Percentiles rank a stretch among this genome's conserved stretches.
phyloP scores from a whole-genome alignment of 2,888 invertebrate species.

The Protodeltote pygarga region DNA sequence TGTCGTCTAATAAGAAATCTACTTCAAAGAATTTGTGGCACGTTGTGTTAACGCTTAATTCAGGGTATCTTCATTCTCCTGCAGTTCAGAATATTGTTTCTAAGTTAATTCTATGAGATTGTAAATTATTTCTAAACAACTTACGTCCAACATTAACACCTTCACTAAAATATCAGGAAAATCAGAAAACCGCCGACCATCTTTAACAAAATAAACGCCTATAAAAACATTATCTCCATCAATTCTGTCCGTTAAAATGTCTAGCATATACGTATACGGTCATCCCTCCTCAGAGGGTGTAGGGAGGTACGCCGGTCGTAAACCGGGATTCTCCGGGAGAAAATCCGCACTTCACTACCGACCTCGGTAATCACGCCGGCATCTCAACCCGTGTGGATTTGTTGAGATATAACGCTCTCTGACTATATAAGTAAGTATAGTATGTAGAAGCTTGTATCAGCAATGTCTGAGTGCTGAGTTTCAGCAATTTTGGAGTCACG shows the following conservation, averaged over 20 bases:
- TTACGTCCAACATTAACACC: not conserved
- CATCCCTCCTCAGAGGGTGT: slow-evolving; percentile 58
- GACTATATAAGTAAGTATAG: slow-evolving; percentile 46
- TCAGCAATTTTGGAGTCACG: slow-evolving; percentile 34
- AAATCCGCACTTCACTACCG: slow-evolving; percentile 82
- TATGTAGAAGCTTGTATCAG: slow-evolving; percentile 31
- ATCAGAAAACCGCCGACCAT: slow-evolving; percentile 32
- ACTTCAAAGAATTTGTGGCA: not conserved
- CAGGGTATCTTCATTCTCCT: no score
- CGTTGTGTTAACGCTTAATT: not conserved
- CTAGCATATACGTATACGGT: slow-evolving; percentile 58
- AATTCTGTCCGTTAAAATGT: slow-evolving; percentile 56
- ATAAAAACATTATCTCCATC: slow-evolving; percentile 55
- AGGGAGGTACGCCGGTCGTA: slow-evolving; percentile 71
- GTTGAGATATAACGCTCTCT: slow-evolving; percentile 62
- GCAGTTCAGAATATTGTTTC: not conserved
- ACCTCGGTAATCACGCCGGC: slow-evolving; percentile 76
- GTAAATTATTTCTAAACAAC: not conserved
- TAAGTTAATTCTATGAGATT: not conserved
- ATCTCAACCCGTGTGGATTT: slow-evolving; percentile 67
- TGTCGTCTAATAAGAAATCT: not conserved
- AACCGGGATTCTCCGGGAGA: slow-evolving; percentile 78
- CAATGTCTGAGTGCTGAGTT: slow-evolving; percentile 13
- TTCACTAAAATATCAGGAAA: slow-evolving; percentile 6
- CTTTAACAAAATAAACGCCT: slow-evolving; percentile 44